Evolutionary conservation across 30 jellyfish, hydroid and myxozoan genomes (phyloP).

Genomic region (Turritopsis dohrnii): DNA sequence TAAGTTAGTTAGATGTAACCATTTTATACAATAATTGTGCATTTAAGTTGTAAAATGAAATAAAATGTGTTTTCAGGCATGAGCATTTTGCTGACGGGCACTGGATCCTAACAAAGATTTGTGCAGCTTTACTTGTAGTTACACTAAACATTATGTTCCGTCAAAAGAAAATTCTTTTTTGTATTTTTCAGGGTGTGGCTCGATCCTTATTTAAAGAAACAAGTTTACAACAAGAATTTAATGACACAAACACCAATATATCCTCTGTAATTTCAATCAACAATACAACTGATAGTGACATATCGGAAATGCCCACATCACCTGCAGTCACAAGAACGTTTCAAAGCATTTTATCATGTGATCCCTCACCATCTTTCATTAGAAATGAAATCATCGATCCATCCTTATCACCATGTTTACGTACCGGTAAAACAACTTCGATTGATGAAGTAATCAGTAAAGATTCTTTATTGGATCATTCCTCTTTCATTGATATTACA

Average conservation of each 20-base stretch:
- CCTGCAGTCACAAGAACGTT: not conserved
- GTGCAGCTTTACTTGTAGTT: not conserved
- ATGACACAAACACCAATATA: too few species aligned
- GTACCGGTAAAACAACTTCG: not conserved
- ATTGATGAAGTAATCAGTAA: not conserved
- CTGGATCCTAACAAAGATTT: too few species aligned
- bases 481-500: not conserved
- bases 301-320: not conserved
- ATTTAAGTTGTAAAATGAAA: too few species aligned
- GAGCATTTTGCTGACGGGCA: too few species aligned
- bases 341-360: not conserved
- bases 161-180: too few species aligned
- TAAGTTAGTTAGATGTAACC: too few species aligned
- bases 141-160: too few species aligned
- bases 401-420: not conserved
- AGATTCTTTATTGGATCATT: not conserved
- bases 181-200: not conserved
- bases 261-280: not conserved
- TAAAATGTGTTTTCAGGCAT: too few species aligned
- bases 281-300: not conserved
- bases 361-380: not conserved
- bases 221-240: not conserved
- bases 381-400: not conserved
- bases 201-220: not conserved
- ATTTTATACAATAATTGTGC: too few species aligned